Conservation (phyloP, 2,113 vertebrate species). For the Mastomys natalensis region DNA sequence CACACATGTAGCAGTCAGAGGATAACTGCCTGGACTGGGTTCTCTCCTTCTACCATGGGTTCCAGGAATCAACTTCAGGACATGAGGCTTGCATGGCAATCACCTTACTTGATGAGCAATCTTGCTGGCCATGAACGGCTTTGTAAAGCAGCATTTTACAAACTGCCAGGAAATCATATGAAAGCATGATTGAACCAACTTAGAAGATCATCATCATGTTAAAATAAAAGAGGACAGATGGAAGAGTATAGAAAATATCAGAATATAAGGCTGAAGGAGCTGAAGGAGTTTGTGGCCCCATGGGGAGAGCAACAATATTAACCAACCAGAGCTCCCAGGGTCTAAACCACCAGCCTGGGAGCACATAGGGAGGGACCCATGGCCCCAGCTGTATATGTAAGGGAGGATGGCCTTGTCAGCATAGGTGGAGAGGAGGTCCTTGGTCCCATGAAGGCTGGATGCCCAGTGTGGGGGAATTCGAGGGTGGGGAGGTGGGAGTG, state of each 20-base stretch:
- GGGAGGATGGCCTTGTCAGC: no score
- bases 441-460: no score
- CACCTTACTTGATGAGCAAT: neutral
- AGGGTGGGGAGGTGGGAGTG: no score
- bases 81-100: neutral
- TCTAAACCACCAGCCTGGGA: no score
- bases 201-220: constrained; percentile 11
- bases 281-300: no score
- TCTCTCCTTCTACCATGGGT: neutral
- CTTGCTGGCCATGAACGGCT: neutral
- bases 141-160: constrained; percentile 38
- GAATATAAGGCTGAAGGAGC: neutral
- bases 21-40: neutral
- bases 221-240: constrained; percentile 40
- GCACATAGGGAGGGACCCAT: no score
- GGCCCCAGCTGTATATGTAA: no score
- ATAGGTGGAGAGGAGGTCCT: no score
- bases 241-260: constrained; percentile 32
- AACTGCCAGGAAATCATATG: constrained; percentile 18
- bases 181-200: constrained; percentile 16
- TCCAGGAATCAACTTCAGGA: neutral
- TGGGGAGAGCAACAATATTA: no score
- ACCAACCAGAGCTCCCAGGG: no score
- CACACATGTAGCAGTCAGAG: neutral
- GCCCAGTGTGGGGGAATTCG: no score